A percentile compares a stretch with the other conserved stretches of the same genome.
Conservation (phyloP, 1,140 invertebrate genomes). For the Diprion similis region DNA sequence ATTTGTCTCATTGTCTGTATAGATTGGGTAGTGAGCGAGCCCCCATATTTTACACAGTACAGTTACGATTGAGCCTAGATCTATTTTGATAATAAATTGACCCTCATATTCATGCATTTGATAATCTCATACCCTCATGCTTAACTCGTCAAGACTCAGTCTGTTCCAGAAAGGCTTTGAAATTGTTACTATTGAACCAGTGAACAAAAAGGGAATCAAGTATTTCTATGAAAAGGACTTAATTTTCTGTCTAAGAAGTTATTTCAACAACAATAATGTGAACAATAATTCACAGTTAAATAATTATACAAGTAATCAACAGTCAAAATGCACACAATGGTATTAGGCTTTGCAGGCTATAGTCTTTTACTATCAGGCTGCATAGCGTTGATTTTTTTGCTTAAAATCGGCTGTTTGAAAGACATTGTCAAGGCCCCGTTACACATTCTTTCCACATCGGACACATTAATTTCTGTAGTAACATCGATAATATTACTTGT, state of each 20-base stretch:
- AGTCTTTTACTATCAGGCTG: slow-evolving; percentile 30
- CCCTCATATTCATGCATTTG: background rate
- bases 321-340: slow-evolving; percentile 27
- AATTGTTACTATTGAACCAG: background rate
- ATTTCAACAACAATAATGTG: background rate
- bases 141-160: background rate
- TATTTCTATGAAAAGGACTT: background rate
- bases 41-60: background rate
- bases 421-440: slow-evolving; percentile 24
- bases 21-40: background rate
- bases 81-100: background rate
- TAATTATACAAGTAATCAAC: background rate
- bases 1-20: background rate
- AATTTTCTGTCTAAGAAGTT: background rate
- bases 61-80: background rate
- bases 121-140: background rate
- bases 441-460: slow-evolving; percentile 31
- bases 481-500: slow-evolving; percentile 27
- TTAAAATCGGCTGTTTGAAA: slow-evolving; percentile 27
- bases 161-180: background rate
- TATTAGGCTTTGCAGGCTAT: slow-evolving; percentile 23
- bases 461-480: slow-evolving; percentile 30
- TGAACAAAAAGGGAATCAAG: too few relatives aligned
- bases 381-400: slow-evolving; percentile 24
- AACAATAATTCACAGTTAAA: background rate